These are phyloP conservation scores for Serranus cabrilla DNA, from an alignment of 2,797 vertebrate genomes.

Conservation along the genomic window DNA sequence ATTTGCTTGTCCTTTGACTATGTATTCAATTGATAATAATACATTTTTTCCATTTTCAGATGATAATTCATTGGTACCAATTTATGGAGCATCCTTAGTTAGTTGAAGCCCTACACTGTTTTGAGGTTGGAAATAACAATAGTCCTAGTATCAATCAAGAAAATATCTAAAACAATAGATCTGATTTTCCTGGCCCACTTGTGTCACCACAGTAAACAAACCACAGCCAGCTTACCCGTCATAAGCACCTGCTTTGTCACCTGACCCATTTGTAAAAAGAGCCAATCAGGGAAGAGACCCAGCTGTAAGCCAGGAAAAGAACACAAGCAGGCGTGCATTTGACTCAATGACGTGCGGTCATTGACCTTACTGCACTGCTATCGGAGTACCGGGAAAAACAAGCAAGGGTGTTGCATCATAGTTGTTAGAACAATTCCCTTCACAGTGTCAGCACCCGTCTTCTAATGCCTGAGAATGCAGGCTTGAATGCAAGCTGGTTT, in stretches of 20 bases:
- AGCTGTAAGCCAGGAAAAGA: conserved; percentile 57
- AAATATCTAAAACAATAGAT: background rate
- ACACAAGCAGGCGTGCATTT: conserved; percentile 42
- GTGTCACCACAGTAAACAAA: conserved; percentile 60
- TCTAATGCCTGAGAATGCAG: background rate
- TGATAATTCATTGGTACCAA: no score
- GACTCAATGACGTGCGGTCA: conserved; percentile 33
- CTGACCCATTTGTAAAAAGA: conserved; percentile 68
- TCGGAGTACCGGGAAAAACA: conserved; percentile 17
- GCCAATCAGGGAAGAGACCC: conserved; percentile 48
- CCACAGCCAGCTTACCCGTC: conserved; percentile 60
- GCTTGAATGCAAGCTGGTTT: background rate
- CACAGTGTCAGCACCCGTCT: background rate
- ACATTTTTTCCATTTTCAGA: no score
- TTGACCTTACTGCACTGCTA: conserved; percentile 40
- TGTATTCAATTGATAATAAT: no score
- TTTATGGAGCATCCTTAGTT: no score
- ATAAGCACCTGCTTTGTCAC: conserved; percentile 69
- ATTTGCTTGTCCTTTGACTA: no score
- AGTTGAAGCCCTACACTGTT: background rate
- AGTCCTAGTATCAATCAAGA: background rate
- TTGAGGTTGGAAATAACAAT: background rate
- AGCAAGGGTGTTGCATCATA: conserved; percentile 2
- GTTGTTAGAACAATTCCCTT: background rate
- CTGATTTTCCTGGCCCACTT: background rate